Base-by-base conservation (phyloP, 1,140 invertebrate species). In the Acromyrmex echinatior region DNA sequence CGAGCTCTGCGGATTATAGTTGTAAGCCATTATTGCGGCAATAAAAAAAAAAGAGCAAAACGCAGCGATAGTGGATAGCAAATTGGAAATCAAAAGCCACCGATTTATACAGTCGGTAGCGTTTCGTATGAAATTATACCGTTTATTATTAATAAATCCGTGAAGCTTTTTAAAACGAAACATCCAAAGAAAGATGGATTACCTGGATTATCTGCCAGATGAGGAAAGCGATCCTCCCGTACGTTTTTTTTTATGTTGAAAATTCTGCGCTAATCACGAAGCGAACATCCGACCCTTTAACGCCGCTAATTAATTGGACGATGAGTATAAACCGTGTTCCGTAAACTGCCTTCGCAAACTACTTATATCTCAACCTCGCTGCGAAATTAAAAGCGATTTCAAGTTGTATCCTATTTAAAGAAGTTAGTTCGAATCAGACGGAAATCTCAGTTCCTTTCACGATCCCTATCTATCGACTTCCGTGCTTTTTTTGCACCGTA, bases 51-150 rank as follows among this genome's bases (percentile, higher is more conserved):
- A 70, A 70, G 58, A 82, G n/a, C 10, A 49, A 62, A 82, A 31
- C 53, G 31, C 31, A 10, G 56, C 35, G 14, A 68, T 53, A 60
- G 56, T 39, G 25, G 21, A 63, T 62, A 28, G n/a, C 21, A 81
- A 81, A 70, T 70, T 80, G 62, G 45, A 80, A 80, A 80, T 80
- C 65, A 80, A 80, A 80, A 68, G 28, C 62, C 45, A 68, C 62
- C 45, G 28, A 56, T 68, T 80, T 68, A 35, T 53, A 80, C 49
- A 80, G 53, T 35, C 1, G n/a, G 49, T 12, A 35, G 14, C 3
- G 14, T 68, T 66, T 80, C n/a, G 28, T 35, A 18, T 35, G 45
- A 68, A 39, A 35, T 68, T 80, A 25, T 53, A 31, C n/a, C 18
- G 25, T 53, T 68, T 68, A 80, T 80, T 68, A 35, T 68, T 79